phyloP scores from a whole-genome alignment of 2,797 vertebrate genomes.

The Danio tinwini region DNA sequence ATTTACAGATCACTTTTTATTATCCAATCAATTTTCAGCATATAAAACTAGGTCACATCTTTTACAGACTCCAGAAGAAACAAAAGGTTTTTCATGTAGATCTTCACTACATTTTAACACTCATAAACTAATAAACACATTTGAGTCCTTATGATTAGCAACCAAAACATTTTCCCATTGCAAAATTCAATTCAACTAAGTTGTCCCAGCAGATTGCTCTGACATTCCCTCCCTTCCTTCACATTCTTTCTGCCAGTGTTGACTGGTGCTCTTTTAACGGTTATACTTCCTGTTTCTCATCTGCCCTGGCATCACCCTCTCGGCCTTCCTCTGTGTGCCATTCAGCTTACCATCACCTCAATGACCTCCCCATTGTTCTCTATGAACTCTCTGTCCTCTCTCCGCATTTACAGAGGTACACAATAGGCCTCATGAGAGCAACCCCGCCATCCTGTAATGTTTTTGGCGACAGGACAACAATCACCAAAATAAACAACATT shows the following conservation, averaged over 20 bases:
- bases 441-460: constrained; percentile 2
- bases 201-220: constrained; percentile 56
- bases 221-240: constrained; percentile 63
- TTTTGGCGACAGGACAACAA: not conserved
- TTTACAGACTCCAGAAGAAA: constrained; percentile 1
- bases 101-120: not conserved
- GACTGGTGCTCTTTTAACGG: constrained; percentile 43
- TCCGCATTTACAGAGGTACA: constrained; percentile 36
- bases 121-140: not conserved
- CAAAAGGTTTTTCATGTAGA: not conserved
- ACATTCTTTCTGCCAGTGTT: constrained; percentile 54
- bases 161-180: not conserved
- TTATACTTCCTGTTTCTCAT: constrained; percentile 61
- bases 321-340: not conserved
- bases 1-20: not conserved
- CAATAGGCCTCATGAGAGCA: constrained; percentile 44
- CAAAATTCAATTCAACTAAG: constrained; percentile 31
- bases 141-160: not conserved
- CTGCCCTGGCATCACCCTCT: constrained; percentile 48
- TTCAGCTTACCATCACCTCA: constrained; percentile 32
- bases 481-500: constrained; percentile 36
- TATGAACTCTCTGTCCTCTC: constrained; percentile 29
- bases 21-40: not conserved
- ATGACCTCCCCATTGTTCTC: constrained; percentile 56
- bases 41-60: not conserved